Evolutionary conservation across 2,888 invertebrate species (phyloP).

Genomic region (Chydorus sphaericus): DNA sequence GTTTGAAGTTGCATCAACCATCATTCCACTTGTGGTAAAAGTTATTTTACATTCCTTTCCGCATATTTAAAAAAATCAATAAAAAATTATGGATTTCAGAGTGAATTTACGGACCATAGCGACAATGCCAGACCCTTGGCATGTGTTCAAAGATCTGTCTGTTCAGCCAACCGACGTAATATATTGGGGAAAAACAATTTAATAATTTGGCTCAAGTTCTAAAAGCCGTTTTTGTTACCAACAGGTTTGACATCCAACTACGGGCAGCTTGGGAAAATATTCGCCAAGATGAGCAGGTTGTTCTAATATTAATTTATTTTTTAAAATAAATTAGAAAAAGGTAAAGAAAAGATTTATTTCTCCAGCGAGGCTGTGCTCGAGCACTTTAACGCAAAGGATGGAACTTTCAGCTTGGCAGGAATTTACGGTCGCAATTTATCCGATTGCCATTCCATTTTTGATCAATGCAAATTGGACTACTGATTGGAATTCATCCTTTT

Average conservation of each 20-base stretch:
- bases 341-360: no score
- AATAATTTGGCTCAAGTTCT: no score
- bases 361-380: neutral
- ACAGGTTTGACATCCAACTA: neutral
- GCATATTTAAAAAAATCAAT: neutral
- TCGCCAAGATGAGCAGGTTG: neutral
- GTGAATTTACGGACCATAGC: conserved; percentile 6
- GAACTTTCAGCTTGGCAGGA: neutral
- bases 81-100: neutral
- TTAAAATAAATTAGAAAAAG: neutral
- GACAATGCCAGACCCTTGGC: neutral
- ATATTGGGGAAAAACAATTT: no score
- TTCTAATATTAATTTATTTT: no score
- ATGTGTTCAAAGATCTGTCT: conserved; percentile 2
- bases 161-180: conserved; percentile 8
- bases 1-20: neutral
- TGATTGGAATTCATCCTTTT: no score
- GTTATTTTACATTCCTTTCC: neutral
- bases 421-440: neutral
- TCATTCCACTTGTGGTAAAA: conserved; percentile 7
- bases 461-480: neutral
- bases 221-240: no score
- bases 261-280: neutral
- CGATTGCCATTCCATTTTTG: neutral
- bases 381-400: neutral